phyloP scores from a whole-genome alignment of 1,140 invertebrate species.

The Zaprionus ornatus region DNA sequence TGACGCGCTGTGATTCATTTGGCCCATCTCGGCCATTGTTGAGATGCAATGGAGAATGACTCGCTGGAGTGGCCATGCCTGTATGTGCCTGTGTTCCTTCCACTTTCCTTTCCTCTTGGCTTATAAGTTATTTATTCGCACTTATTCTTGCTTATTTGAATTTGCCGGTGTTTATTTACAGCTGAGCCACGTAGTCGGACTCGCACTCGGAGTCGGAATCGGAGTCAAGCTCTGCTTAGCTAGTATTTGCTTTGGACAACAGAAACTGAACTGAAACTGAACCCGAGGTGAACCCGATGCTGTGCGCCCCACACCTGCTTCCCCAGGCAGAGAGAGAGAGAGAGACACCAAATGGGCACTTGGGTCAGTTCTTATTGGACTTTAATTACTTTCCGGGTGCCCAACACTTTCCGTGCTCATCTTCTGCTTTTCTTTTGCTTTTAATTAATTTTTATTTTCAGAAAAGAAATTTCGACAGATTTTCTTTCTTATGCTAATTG shows the following conservation, averaged over 20 bases:
- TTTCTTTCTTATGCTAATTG: conserved; percentile 56
- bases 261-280: conserved; percentile 1
- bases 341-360: conserved; percentile 4
- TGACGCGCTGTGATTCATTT: conserved; percentile 68
- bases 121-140: conserved; percentile 74
- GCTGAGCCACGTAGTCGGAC: conserved; percentile 52
- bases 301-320: neutral
- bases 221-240: conserved; percentile 19
- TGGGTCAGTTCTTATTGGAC: conserved; percentile 44
- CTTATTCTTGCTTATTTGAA: conserved; percentile 80
- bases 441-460: conserved; percentile 70
- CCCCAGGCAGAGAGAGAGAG: no score
- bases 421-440: conserved; percentile 28
- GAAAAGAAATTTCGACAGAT: conserved; percentile 15
- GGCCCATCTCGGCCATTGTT: conserved; percentile 40
- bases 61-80: conserved; percentile 45
- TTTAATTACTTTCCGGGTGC: conserved; percentile 69
- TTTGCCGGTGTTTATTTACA: conserved; percentile 76
- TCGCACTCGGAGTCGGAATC: conserved; percentile 37
- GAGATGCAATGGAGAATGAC: conserved; percentile 49
- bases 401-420: conserved; percentile 13
- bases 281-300: neutral
- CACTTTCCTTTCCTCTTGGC: conserved; percentile 24
- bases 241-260: conserved; percentile 51
- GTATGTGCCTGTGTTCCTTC: conserved; percentile 3